Evolutionary conservation across 2,797 vertebrate species (phyloP), one percentile per base, ranked within the genome.

Genomic region (Sebastiscus albofasciatus): DNA sequence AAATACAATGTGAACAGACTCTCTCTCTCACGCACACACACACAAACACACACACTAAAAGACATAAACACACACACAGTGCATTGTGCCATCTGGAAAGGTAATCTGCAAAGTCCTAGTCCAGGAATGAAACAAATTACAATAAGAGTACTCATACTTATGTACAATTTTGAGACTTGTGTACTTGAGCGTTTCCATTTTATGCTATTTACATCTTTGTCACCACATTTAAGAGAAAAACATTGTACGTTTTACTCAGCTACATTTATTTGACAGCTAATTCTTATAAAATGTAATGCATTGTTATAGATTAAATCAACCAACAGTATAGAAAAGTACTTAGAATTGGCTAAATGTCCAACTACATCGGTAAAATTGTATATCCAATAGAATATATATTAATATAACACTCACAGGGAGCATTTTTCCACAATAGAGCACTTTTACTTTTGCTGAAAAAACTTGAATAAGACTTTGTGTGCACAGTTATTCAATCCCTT

Each of bases 1-100:
- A 78, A 82, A 87, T 72, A 72, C 77, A 83, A 90, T 72, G 64
- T 83, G 78, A 90, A 84, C 55, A 72, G 65, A 86, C 80, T 64
- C 26, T 24, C 36, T 6, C 46, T 13, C 49, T 31, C n/a, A 49
- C 11, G n/a, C 27, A 29, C 22, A 67, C 14, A 31, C 65, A 67
- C 36, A 55, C 29, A 60, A 2, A 6, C 16, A 60, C 29, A n/a
- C 1, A 18, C 29, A 56, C 46, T 18, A 18, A 46, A 18, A 46
- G 42, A 46, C 16, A 46, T 14, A 42, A 29, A 42, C 29, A 42
- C 39, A 42, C 14, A 42, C 60, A 77, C 13, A 33, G 56, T 59
- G 66, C 75, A 68, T 56, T 77, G 5, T 2, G 2, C 55, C 29
- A 13, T 60, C 67, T 33, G 27, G 24, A 60, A 46, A 46, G 33